Evolutionary conservation across 1,140 invertebrate genomes (phyloP).

Genomic region (Antheraea pernyi): DNA sequence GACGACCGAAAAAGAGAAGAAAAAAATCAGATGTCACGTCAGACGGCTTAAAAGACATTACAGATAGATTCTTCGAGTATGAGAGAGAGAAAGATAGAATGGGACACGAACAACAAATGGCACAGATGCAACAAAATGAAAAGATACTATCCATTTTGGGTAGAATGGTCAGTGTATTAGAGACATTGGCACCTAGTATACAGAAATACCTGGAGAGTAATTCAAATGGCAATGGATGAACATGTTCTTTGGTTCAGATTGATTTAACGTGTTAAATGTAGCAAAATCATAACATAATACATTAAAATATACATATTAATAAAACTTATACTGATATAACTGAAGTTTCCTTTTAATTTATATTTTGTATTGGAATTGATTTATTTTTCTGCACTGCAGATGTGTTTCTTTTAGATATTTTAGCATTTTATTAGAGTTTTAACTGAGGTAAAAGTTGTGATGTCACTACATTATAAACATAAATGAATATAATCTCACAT

Average conservation of each 20-base stretch:
- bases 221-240: constrained; percentile 15
- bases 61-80: constrained; percentile 19
- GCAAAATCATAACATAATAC: not conserved
- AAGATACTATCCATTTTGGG: constrained; percentile 12
- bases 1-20: constrained; percentile 8
- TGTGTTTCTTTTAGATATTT: too few species aligned
- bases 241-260: not conserved
- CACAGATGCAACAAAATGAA: constrained; percentile 17
- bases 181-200: constrained; percentile 19
- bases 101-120: constrained; percentile 19
- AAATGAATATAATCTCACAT: too few species aligned
- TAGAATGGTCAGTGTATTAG: constrained; percentile 18
- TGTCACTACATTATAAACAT: too few species aligned
- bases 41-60: constrained; percentile 14
- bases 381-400: too few species aligned
- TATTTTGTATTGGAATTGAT: too few species aligned
- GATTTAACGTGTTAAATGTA: not conserved
- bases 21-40: constrained; percentile 5
- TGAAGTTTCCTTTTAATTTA: too few species aligned
- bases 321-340: too few species aligned
- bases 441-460: too few species aligned
- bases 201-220: constrained; percentile 17
- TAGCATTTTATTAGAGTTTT: too few species aligned
- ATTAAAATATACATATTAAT: not conserved
- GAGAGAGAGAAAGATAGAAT: constrained; percentile 19